These are phyloP conservation scores for Rhinolophus ferrumequinum DNA, from an alignment of 2,113 vertebrate genomes.

Conservation along the genomic window DNA sequence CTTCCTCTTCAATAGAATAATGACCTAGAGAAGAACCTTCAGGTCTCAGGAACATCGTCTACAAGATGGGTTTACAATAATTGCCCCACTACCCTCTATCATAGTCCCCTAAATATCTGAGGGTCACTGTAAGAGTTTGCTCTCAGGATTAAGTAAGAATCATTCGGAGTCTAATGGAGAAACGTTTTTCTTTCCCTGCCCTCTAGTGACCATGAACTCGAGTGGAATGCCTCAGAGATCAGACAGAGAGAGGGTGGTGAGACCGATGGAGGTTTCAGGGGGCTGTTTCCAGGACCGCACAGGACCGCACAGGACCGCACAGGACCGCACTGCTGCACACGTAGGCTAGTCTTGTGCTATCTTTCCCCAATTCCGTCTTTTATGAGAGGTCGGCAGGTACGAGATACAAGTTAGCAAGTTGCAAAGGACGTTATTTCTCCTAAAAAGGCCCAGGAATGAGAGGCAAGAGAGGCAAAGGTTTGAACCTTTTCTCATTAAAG, in stretches of 20 bases:
- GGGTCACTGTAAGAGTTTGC: no score
- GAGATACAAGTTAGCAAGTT: no score
- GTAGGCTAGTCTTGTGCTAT: accelerated
- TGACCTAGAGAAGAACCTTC: background rate
- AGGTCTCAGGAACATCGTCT: background rate
- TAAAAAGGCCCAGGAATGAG: background rate
- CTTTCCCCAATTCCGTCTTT: no score
- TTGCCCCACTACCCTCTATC: background rate
- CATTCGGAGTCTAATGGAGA: background rate
- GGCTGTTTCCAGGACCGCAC: no score
- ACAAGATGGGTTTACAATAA: background rate
- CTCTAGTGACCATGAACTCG: background rate
- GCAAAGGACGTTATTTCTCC: background rate
- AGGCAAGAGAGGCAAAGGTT: background rate
- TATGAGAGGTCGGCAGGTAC: accelerated
- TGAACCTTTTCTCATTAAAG: no score
- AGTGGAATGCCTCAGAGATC: background rate
- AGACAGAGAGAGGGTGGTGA: background rate
- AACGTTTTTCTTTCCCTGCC: background rate
- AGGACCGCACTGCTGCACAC: no score
- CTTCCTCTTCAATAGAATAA: background rate
- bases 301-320: no score
- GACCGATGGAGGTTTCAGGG: no score
- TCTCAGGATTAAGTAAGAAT: background rate
- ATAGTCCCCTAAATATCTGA: no score